A percentile compares a stretch with the other conserved stretches of the same genome.
phyloP scores from a whole-genome alignment of 2,888 invertebrate genomes.

The Dynastes tityus region DNA sequence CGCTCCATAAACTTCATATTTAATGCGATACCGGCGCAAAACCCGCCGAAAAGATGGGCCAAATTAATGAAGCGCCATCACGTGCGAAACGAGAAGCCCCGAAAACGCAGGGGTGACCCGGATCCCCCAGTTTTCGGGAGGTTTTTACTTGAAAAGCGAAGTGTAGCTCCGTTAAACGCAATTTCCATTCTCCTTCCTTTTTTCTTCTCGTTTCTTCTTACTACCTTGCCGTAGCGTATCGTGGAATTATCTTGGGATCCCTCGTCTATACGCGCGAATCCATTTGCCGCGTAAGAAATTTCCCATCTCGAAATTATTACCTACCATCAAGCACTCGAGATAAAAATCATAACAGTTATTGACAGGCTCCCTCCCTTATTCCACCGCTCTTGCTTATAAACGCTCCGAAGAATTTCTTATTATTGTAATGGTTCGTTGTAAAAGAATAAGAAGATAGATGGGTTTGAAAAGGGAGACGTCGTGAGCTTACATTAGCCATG shows the following conservation, averaged over 20 bases:
- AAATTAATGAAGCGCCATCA: constrained; percentile 36
- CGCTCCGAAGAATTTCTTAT: constrained; percentile 1
- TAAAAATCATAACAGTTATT: constrained; percentile 43
- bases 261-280: background rate
- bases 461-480: no score
- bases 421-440: background rate
- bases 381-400: background rate
- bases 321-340: constrained; percentile 24
- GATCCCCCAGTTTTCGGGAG: no score
- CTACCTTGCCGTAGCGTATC: background rate
- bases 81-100: background rate
- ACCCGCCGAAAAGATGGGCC: background rate
- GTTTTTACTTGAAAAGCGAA: background rate
- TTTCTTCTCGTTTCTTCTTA: background rate
- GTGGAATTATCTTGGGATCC: constrained; percentile 1
- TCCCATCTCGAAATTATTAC: constrained; percentile 37
- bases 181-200: constrained; percentile 19
- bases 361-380: constrained; percentile 8
- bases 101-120: background rate
- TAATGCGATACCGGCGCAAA: constrained; percentile 9
- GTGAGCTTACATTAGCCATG: no score
- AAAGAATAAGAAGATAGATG: no score
- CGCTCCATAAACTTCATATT: constrained; percentile 37
- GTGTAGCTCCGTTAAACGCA: constrained; percentile 10
- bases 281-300: constrained; percentile 13